Base-by-base conservation (phyloP, 2,888 invertebrate genomes). In the Habrosyne pyritoides region DNA sequence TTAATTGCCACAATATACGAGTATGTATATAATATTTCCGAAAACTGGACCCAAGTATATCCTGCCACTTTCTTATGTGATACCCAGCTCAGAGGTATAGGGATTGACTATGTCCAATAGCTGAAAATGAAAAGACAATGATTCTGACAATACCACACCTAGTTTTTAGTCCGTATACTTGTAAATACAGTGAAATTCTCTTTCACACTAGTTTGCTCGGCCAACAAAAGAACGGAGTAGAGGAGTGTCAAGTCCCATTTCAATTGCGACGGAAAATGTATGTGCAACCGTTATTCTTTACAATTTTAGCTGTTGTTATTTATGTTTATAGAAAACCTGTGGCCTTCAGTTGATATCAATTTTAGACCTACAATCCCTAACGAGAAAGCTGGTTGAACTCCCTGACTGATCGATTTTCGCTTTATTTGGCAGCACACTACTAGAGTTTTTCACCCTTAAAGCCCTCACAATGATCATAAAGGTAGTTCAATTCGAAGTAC, bases 121-220 rank as follows among this genome's bases (percentile, higher is more conserved):
- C 14, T 10, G n/a, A 36, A n/a, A 33, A 33, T 10, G 33, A 33
- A n/a, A 12, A 6, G 2, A 5, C 6, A 12, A 14, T 6, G n/a
- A 36, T 36, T 7, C 24, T 7, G 4, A 24, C 24, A n/a, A n/a
- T n/a, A n/a, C n/a, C 12, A 30, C 12, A 30, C 36, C 36, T 14
- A 36, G 3, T 36, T n/a, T 36, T 14, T 36, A 36, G 36, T 36
- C n/a, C 14, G 14, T 14, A 14, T 14, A 14, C 14, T 14, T 36
- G 55, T 48, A 36, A 57, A 52, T 60, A 52, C 53, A 49, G 49
- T 14, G 10, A 28, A 33, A 12, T 36, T 52, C 52, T 36, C 52
- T 30, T 28, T 18, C 14, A 36, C 28, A 36, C 21, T 28, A 52
- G n/a, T 52, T 52, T 52, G 28, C 18, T 30, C 36, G 28, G n/a